Conservation (phyloP, 2,113 vertebrate species). For the Coracopsis vasa region DNA sequence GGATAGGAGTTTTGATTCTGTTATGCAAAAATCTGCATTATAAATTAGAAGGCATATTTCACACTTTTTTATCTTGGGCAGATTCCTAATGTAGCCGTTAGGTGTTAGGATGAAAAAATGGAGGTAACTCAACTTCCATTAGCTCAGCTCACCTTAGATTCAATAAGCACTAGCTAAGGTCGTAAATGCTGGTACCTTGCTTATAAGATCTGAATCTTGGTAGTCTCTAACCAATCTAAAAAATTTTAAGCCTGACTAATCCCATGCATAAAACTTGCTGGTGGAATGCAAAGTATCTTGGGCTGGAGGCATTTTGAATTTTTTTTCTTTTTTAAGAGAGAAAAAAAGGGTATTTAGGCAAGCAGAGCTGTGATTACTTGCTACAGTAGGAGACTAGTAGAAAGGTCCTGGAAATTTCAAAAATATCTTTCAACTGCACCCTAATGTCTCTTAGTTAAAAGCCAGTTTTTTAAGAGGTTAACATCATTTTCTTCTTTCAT, state of each 20-base stretch:
- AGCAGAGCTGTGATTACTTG: background rate
- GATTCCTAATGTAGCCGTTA: constrained; percentile 33
- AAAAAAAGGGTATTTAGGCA: background rate
- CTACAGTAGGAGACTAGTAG: background rate
- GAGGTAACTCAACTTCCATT: constrained; percentile 8
- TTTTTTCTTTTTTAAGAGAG: background rate
- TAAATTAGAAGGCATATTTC: constrained; percentile 53
- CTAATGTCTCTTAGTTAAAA: background rate
- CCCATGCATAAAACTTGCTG: background rate
- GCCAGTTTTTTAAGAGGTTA: background rate
- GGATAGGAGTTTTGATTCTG: constrained; percentile 60
- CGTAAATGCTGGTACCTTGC: background rate
- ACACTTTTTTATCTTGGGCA: constrained; percentile 45
- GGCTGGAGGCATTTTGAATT: background rate
- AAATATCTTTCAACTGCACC: background rate
- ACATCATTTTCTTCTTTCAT: background rate
- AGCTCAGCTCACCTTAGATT: background rate
- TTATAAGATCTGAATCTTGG: background rate
- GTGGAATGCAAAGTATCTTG: background rate
- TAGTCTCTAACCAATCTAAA: background rate
- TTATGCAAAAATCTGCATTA: constrained; percentile 68
- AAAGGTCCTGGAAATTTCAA: background rate
- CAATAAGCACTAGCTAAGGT: background rate
- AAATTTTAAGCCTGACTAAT: background rate
- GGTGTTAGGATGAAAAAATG: constrained; percentile 26